Base-by-base conservation (phyloP, 2,113 vertebrate genomes). In the Pseudopipra pipra region DNA sequence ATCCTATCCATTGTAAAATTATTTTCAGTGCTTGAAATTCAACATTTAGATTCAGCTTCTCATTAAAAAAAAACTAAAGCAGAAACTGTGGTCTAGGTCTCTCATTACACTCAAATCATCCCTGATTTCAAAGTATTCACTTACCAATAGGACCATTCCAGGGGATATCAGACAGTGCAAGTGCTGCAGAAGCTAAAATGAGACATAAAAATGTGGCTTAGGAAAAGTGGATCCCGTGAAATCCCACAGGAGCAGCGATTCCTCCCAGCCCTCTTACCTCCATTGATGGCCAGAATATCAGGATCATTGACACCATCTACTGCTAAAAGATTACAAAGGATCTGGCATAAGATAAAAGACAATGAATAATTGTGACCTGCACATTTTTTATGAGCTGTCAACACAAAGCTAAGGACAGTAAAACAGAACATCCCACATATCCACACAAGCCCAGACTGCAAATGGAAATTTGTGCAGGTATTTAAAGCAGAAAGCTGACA, bases 101-200 rank as follows among this genome's bases (percentile, higher is more conserved):
- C 52, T 19, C 8, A 19, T 37, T 33, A 43, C 15, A 14, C 23
- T 68, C 9, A 72, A 71, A 70, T 55, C 14, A 70, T 7, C 12
- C 59, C 24, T 33, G 3, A 77, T 65, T 87, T 94, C 35, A 44
- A 80, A 81, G 63, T n/a, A 9, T 11, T 58, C 76, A 83, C 98
- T 98, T 96, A 99, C 99, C 99, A 89, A 99, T 91, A 61, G 99
- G 99, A 85, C 99, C 99, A 83, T 99, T 98, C 99, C 99, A 99
- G 30, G 99, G 99, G 97, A 99, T 99, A 97, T 99, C 99, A 75
- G 99, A 99, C 72, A 99, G 96, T 4, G 99, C 98, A 71, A 99
- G 98, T 41, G 99, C 99, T 84, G 98, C 98, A 41, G 99, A 99
- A 31, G 99, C 99, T 99, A 94, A 68, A 96, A 95, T 15, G 66